Evolutionary conservation across 2,797 vertebrate genomes (phyloP).

Genomic region (Scyliorhinus canicula): DNA sequence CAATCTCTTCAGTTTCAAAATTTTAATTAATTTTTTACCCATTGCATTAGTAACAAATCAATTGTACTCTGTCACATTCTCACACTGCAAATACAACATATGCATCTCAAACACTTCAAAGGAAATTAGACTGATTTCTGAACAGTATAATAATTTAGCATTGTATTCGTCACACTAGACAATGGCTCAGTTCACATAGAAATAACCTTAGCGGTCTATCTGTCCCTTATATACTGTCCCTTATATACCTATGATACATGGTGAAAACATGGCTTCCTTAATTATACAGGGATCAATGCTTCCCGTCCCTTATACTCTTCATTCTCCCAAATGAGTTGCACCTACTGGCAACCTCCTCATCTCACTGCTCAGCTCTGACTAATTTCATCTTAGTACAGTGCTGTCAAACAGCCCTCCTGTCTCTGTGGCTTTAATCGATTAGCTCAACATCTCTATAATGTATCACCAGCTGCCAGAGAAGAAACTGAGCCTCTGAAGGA

Average conservation of each 20-base stretch:
- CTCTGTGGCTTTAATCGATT: conserved; percentile 86
- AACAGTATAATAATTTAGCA: conserved; percentile 77
- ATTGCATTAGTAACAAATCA: background rate
- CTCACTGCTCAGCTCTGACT: conserved; percentile 72
- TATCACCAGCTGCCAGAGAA: conserved; percentile 82
- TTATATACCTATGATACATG: conserved; percentile 76
- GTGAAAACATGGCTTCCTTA: conserved; percentile 75
- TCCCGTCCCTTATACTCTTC: conserved; percentile 66
- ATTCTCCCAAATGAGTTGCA: conserved; percentile 72
- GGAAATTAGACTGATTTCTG: conserved; percentile 78
- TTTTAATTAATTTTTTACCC: background rate
- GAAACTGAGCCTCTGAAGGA: conserved; percentile 68
- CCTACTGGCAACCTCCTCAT: conserved; percentile 72
- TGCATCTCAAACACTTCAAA: conserved; percentile 62
- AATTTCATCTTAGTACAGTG: conserved; percentile 81
- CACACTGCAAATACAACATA: conserved; percentile 40
- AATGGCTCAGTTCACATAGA: conserved; percentile 72
- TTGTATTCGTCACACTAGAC: conserved; percentile 75
- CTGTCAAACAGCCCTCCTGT: conserved; percentile 83
- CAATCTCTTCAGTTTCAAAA: background rate
- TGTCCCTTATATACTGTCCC: conserved; percentile 71
- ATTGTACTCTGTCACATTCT: conserved; percentile 45
- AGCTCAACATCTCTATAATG: conserved; percentile 87
- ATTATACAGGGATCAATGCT: conserved; percentile 76
- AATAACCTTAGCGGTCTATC: conserved; percentile 64